These are phyloP conservation scores for Sitobion miscanthi DNA, from an alignment of 1,140 invertebrate genomes.

Conservation along the genomic window DNA sequence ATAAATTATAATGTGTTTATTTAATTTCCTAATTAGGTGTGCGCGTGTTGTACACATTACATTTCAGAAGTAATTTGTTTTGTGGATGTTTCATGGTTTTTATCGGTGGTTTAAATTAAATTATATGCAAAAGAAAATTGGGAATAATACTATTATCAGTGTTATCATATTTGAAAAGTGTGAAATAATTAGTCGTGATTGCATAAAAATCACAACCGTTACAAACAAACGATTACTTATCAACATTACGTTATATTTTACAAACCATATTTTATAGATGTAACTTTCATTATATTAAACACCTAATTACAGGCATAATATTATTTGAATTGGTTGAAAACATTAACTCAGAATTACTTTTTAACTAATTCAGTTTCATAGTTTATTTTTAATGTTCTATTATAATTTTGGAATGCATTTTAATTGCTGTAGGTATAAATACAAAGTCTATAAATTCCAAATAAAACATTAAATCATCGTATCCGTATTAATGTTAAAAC, in stretches of 20 bases:
- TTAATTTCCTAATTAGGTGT: no score
- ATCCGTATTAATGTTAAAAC: not conserved
- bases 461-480: not conserved
- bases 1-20: no score
- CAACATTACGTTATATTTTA: not conserved
- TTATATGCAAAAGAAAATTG: not conserved
- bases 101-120: no score
- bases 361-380: not conserved
- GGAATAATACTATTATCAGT: not conserved
- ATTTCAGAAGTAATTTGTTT: not conserved
- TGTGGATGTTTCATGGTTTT: not conserved
- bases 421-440: not conserved
- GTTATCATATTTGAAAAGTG: not conserved
- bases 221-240: not conserved
- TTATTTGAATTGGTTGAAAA: not conserved
- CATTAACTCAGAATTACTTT: not conserved
- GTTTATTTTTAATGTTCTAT: not conserved
- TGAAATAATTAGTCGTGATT: constrained; percentile 11
- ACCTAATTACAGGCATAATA: not conserved
- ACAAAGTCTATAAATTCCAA: not conserved
- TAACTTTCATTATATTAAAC: constrained; percentile 12
- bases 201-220: constrained; percentile 35
- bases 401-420: not conserved
- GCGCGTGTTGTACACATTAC: no score
- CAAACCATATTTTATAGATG: not conserved